These are phyloP conservation scores for Popillia japonica DNA, from an alignment of 1,140 invertebrate genomes.

Conservation along the genomic window DNA sequence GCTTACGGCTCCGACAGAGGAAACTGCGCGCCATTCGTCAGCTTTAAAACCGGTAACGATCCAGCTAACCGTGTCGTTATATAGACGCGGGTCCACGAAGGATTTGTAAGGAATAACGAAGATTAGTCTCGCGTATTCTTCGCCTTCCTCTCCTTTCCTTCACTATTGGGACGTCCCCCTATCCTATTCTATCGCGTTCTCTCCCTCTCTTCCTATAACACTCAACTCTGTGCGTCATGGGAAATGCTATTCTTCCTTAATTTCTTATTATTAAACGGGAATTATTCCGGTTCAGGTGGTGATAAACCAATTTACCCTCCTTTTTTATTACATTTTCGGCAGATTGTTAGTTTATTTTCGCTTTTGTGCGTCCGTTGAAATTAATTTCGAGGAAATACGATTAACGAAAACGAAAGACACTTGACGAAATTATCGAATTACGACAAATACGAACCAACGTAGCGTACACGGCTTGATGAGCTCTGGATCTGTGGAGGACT, in stretches of 20 bases:
- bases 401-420: neutral
- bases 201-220: too few species aligned
- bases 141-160: conserved; percentile 1
- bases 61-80: conserved; percentile 30
- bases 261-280: conserved; percentile 22
- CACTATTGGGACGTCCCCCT: neutral
- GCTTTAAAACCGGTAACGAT: conserved; percentile 34
- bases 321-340: conserved; percentile 13
- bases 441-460: neutral
- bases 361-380: neutral
- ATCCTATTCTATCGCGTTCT: neutral
- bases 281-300: conserved; percentile 5
- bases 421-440: neutral
- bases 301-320: conserved; percentile 6
- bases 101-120: conserved; percentile 32
- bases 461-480: neutral
- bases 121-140: conserved; percentile 12
- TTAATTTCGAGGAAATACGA: neutral
- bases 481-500: too few species aligned
- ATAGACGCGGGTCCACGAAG: conserved; percentile 21
- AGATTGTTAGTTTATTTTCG: neutral
- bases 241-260: conserved; percentile 21
- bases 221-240: neutral
- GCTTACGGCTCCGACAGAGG: conserved; percentile 21
- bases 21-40: conserved; percentile 32